phyloP scores from a whole-genome alignment of 2,888 invertebrate genomes.

The Caenorhabditis sp. region DNA sequence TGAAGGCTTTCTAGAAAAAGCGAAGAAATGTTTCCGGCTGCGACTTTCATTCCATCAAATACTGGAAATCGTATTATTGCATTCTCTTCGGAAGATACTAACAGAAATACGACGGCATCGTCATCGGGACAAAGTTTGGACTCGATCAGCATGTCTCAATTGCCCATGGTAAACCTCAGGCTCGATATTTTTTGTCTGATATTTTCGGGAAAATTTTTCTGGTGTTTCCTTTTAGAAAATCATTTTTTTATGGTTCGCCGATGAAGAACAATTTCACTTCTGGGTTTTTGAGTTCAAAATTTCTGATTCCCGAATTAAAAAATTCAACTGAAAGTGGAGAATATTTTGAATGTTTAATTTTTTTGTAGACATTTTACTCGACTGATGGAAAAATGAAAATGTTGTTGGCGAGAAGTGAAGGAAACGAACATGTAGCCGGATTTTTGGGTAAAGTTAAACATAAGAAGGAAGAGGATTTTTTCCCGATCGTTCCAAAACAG shows the following conservation, averaged over 20 bases:
- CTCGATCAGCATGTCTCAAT: background rate
- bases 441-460: constrained; percentile 2
- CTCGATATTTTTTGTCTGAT: too few relatives aligned
- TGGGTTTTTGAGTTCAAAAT: too few relatives aligned
- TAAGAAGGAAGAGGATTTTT: constrained; percentile 3
- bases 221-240: too few relatives aligned
- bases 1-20: background rate
- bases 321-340: too few relatives aligned
- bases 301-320: too few relatives aligned
- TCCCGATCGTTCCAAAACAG: constrained; percentile 24
- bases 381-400: constrained; percentile 16
- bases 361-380: constrained; percentile 25
- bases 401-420: constrained; percentile 8
- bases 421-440: background rate
- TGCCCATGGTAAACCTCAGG: too few relatives aligned
- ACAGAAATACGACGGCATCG: background rate
- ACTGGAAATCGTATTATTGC: background rate
- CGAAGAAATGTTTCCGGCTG: background rate
- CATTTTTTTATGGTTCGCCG: too few relatives aligned
- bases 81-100: background rate
- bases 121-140: background rate
- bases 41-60: background rate
- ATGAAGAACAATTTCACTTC: too few relatives aligned
- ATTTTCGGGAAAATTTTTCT: too few relatives aligned
- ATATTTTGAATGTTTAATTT: too few relatives aligned